Base-by-base conservation (phyloP, 92 coral and sea anemone species). In the Diadumene lineata region DNA sequence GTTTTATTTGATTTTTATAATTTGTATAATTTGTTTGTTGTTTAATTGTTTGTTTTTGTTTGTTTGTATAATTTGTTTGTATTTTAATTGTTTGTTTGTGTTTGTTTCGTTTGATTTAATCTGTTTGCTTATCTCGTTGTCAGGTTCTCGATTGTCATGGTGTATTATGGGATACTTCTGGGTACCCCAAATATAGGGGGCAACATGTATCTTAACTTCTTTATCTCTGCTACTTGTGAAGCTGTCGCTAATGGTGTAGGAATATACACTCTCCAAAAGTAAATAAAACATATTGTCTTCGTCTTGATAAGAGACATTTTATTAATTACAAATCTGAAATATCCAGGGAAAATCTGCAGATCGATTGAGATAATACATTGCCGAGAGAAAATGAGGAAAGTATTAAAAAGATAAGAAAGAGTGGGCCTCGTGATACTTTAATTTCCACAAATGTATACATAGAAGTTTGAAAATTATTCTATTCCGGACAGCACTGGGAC, bases 121-220 rank as follows among this genome's bases (percentile, higher is more conserved):
- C 7, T 38, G 13, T 13, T 38, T 6, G 6, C 6, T 38, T 38
- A 17, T 56, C 62, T 7, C 50, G 31, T 0, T 27, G 0, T 22
- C 43, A 85, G 90, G 90, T 26, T 55, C 17, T 81, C 77, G 23
- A 63, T 56, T 72, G 74, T 58, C 8, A 15, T 89, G 85, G 86
- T 89, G 44, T 89, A 82, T 50, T 89, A 89, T 43, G 96, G 92
- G 8, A 90, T 90, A 13, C 73, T 77, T 19, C 78, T 87, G 11
- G 84, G 89, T 57, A 50, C 91, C n/a, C 92, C 87, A 3, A 38
- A 68, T 24, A 72, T 89, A 25, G 90, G 90, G 46, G 84, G 87
- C 24, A 83, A 77, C 64, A 73, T 87, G 81, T 86, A 86, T 68
- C 56, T 86, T 24, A 86, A 82, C 66, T 87, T 87, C 67, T 76